Evolutionary conservation across 2,113 vertebrate genomes (phyloP).

Genomic region (Brachypodius melanocephalos): DNA sequence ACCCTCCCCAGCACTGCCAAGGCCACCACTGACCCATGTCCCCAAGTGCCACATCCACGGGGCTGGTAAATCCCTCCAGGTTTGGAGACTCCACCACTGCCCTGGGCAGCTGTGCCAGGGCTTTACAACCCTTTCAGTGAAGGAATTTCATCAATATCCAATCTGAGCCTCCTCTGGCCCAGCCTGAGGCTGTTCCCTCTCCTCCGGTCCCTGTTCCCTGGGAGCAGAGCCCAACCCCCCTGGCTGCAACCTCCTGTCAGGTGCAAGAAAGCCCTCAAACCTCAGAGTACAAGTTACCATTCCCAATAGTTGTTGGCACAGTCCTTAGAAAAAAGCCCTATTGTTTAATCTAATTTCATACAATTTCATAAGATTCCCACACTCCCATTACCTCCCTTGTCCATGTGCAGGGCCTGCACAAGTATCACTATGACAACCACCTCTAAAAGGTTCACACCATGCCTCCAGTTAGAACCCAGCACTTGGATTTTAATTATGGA

Average conservation of each 20-base stretch:
- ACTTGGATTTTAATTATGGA: background rate
- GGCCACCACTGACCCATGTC: background rate
- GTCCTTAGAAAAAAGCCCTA: background rate
- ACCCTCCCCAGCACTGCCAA: background rate
- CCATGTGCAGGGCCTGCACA: background rate
- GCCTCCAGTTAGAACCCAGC: background rate
- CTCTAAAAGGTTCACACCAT: background rate
- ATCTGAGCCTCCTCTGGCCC: background rate
- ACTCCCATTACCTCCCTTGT: background rate
- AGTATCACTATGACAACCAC: background rate
- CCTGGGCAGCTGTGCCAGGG: background rate
- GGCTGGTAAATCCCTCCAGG: background rate
- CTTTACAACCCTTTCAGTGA: background rate
- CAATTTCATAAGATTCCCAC: background rate
- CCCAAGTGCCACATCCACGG: background rate
- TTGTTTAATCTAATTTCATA: background rate
- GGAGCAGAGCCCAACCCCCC: fast-evolving
- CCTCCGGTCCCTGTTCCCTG: background rate
- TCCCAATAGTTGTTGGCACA: background rate
- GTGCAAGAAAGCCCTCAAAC: background rate
- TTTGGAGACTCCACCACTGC: background rate
- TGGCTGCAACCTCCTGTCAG: fast-evolving
- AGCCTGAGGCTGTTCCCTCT: background rate
- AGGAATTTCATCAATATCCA: background rate
- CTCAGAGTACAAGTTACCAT: background rate